A percentile compares a stretch with the other conserved stretches of the same genome.
phyloP scores from a whole-genome alignment of 2,797 vertebrate species.

The Pangasius macronema region DNA sequence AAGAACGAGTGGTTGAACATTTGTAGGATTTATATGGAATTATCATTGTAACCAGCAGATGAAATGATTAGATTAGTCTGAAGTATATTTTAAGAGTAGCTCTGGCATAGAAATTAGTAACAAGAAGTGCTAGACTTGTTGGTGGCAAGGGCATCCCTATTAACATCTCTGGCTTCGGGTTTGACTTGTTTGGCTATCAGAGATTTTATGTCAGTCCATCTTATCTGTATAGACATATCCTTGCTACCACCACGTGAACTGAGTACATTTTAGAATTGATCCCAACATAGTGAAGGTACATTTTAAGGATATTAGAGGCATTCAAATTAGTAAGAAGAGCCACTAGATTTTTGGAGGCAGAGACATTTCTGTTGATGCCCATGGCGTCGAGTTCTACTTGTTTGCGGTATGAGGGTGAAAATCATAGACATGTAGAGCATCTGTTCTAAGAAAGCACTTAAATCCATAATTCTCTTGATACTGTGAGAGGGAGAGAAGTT shows the following conservation, averaged over 20 bases:
- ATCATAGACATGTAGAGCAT: not conserved
- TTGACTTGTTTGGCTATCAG: not conserved
- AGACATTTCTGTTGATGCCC: not conserved
- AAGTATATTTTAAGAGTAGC: not conserved
- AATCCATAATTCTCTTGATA: not conserved
- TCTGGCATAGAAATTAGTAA: not conserved
- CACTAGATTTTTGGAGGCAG: not conserved
- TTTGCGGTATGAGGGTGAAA: not conserved
- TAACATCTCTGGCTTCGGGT: not conserved
- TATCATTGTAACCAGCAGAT: not conserved
- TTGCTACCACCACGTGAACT: not conserved
- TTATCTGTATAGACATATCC: not conserved
- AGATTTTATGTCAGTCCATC: not conserved
- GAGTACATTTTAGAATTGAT: not conserved
- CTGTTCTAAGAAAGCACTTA: not conserved
- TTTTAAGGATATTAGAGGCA: not conserved
- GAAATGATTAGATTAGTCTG: not conserved
- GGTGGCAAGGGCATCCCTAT: not conserved
- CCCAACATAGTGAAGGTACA: not conserved
- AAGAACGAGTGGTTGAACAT: too few relatives aligned
- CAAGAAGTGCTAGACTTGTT: not conserved
- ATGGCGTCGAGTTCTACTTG: not conserved
- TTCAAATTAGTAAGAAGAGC: not conserved
- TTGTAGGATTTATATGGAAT: not conserved
- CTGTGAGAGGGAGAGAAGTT: not conserved